These are phyloP conservation scores for Probosciger aterrimus DNA, from an alignment of 2,113 vertebrate species.

Conservation along the genomic window DNA sequence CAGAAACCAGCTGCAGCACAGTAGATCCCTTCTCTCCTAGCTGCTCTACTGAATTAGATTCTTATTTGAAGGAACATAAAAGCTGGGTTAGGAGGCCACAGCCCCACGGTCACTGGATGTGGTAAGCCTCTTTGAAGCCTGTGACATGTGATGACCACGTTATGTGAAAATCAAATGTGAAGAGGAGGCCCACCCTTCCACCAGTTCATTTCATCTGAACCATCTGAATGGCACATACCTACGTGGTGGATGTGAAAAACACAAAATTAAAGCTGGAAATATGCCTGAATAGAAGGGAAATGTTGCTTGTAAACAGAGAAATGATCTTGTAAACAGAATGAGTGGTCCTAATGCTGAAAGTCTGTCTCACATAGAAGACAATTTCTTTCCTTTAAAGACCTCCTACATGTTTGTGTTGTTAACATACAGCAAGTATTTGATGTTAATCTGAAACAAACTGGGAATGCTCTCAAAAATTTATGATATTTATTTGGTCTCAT, in stretches of 20 bases:
- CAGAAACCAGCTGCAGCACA: neutral
- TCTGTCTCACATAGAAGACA: neutral
- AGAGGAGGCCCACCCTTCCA: neutral
- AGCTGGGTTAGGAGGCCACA: neutral
- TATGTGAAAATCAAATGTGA: neutral
- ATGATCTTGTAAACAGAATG: neutral
- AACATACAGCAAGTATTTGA: neutral
- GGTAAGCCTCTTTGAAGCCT: neutral
- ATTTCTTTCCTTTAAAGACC: neutral
- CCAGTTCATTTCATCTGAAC: neutral
- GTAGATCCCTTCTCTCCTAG: neutral
- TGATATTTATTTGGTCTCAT: neutral
- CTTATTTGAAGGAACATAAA: neutral
- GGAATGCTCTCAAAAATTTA: neutral
- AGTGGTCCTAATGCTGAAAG: neutral
- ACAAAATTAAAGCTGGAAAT: neutral
- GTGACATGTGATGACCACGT: neutral
- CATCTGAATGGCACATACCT: neutral
- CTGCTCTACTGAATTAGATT: neutral
- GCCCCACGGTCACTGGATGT: rapidly evolving
- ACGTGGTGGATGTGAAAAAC: rapidly evolving
- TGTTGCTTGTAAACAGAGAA: neutral
- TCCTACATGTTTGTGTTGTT: neutral
- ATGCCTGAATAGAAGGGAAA: neutral
- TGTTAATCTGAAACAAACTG: neutral